These are phyloP conservation scores for Taenaris catops DNA, from an alignment of 2,888 invertebrate species.

Conservation along the genomic window DNA sequence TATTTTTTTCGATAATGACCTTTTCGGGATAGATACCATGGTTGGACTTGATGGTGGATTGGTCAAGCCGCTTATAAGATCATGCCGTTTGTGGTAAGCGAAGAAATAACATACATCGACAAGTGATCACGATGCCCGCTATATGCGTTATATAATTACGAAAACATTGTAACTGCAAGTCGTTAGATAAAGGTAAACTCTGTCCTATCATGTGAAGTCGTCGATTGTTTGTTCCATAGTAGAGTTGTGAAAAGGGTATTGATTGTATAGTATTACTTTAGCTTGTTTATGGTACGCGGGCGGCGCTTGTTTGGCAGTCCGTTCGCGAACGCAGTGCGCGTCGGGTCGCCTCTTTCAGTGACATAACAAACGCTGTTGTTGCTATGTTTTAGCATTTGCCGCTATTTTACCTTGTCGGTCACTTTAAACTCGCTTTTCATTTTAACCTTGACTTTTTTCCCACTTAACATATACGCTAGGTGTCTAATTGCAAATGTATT, in stretches of 20 bases:
- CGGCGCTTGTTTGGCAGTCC: constrained; percentile 50
- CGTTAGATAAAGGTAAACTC: too few species aligned
- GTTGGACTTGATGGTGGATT: constrained; percentile 17
- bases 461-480: too few species aligned
- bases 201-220: constrained; percentile 3
- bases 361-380: constrained; percentile 27
- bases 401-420: constrained; percentile 4
- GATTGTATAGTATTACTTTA: constrained; percentile 38
- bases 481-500: too few species aligned
- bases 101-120: too few species aligned
- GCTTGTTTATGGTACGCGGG: constrained; percentile 43
- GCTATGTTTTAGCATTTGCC: constrained; percentile 15
- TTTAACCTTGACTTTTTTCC: constrained; percentile 5
- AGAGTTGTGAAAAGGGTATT: constrained; percentile 14
- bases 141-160: too few species aligned
- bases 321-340: constrained; percentile 56
- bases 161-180: too few species aligned
- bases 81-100: constrained; percentile 9
- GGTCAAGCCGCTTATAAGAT: constrained; percentile 10
- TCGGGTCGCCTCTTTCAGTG: constrained; percentile 41
- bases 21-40: constrained; percentile 7
- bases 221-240: constrained; percentile 15
- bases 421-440: constrained; percentile 1
- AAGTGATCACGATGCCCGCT: too few species aligned
- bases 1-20: constrained; percentile 1